Percentiles rank a stretch among this genome's conserved stretches.
Conservation (phyloP, 2,888 invertebrate species). For the Sussaba pulchella region DNA sequence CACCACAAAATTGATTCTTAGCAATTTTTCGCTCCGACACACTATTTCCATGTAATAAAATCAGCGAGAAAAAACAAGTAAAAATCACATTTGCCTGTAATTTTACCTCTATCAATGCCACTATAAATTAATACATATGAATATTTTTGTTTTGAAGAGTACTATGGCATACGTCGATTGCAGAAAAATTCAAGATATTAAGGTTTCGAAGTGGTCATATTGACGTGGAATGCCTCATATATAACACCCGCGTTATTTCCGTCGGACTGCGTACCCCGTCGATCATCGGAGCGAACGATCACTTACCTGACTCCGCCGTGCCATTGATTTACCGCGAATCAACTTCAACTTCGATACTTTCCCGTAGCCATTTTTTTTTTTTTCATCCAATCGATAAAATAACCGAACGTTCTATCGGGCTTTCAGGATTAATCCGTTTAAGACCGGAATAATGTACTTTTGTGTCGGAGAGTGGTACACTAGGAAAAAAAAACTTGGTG, state of each 20-base stretch:
- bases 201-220: too few relatives aligned
- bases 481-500: background rate
- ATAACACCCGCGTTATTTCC: conserved; percentile 49
- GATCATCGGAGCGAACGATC: conserved; percentile 50
- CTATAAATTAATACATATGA: too few relatives aligned
- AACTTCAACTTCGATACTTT: conserved; percentile 26
- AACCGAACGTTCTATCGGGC: conserved; percentile 24
- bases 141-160: too few relatives aligned
- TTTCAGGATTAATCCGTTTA: conserved; percentile 40
- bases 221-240: too few relatives aligned
- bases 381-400: conserved; percentile 48
- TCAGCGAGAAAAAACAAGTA: too few relatives aligned
- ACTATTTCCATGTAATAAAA: too few relatives aligned
- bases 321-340: background rate
- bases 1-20: too few relatives aligned
- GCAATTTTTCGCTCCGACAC: too few relatives aligned
- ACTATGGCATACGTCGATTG: too few relatives aligned
- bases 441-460: conserved; percentile 14
- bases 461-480: background rate
- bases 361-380: conserved; percentile 34
- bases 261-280: conserved; percentile 43
- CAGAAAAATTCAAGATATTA: too few relatives aligned
- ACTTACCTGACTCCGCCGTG: conserved; percentile 20
- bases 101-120: too few relatives aligned
- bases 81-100: too few relatives aligned